Percentiles rank a stretch among this genome's conserved stretches.
phyloP scores from a whole-genome alignment of 2,113 vertebrate species.

The Centrocercus urophasianus region DNA sequence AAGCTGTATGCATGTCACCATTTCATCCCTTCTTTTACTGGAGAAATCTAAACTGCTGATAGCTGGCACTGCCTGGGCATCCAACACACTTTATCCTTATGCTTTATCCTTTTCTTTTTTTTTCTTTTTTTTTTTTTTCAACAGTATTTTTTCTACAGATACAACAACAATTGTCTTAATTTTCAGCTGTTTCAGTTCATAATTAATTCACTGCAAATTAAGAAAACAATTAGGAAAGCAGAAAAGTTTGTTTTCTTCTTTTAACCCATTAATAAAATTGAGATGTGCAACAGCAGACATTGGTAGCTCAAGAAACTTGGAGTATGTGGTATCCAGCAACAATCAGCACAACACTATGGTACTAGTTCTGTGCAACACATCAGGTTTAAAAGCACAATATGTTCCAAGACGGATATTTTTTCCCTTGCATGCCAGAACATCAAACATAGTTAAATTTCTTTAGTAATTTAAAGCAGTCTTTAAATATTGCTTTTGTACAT shows the following conservation, averaged over 20 bases:
- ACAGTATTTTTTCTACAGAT: background rate
- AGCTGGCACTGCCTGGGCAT: background rate
- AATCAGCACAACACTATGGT: background rate
- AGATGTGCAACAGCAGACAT: background rate
- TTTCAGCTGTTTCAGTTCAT: background rate
- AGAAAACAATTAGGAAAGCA: background rate
- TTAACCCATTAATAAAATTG: background rate
- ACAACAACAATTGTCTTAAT: background rate
- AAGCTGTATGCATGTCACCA: background rate
- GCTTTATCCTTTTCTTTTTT: background rate
- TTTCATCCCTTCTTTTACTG: background rate
- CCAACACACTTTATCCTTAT: background rate
- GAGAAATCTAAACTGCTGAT: background rate
- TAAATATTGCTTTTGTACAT: background rate
- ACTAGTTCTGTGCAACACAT: background rate
- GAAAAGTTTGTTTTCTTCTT: background rate
- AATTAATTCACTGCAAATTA: background rate
- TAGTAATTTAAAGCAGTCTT: background rate
- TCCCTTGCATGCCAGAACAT: background rate
- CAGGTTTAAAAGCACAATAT: background rate
- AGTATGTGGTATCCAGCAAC: background rate
- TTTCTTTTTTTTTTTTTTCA: background rate
- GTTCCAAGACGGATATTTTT: background rate
- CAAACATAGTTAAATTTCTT: background rate
- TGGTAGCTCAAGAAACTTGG: background rate